These are phyloP conservation scores for Hucho hucho DNA, from an alignment of 2,113 vertebrate species.

Conservation along the genomic window DNA sequence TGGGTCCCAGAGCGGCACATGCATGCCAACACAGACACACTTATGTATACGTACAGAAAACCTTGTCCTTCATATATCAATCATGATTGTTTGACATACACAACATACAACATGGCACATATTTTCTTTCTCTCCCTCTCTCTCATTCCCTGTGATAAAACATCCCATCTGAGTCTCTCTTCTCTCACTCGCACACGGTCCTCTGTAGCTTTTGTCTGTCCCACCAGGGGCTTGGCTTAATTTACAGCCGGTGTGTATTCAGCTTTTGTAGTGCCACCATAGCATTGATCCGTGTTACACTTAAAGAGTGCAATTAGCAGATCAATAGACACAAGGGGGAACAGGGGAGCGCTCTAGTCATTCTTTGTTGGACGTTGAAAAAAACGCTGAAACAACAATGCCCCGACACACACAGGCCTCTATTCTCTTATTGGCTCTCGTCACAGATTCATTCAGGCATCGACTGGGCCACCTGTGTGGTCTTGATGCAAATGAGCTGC, in stretches of 20 bases:
- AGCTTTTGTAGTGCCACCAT: constrained; percentile 55
- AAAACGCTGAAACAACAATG: constrained; percentile 40
- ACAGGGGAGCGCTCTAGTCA: constrained; percentile 46
- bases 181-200: neutral
- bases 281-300: constrained; percentile 69
- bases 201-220: constrained; percentile 26
- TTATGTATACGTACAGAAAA: no score
- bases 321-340: constrained; percentile 63
- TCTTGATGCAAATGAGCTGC: constrained; percentile 42
- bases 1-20: no score
- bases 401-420: neutral
- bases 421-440: constrained; percentile 13
- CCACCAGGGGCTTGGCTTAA: constrained; percentile 42
- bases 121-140: no score
- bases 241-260: constrained; percentile 42
- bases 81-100: no score
- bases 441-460: constrained; percentile 19
- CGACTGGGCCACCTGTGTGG: constrained; percentile 9
- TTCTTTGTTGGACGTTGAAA: constrained; percentile 51
- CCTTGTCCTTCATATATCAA: no score
- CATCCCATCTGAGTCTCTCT: neutral
- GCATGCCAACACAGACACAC: no score
- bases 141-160: neutral
- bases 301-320: constrained; percentile 67
- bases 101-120: no score